phyloP scores from a whole-genome alignment of 2,888 invertebrate genomes.

The Brachynemurus nebulosus region DNA sequence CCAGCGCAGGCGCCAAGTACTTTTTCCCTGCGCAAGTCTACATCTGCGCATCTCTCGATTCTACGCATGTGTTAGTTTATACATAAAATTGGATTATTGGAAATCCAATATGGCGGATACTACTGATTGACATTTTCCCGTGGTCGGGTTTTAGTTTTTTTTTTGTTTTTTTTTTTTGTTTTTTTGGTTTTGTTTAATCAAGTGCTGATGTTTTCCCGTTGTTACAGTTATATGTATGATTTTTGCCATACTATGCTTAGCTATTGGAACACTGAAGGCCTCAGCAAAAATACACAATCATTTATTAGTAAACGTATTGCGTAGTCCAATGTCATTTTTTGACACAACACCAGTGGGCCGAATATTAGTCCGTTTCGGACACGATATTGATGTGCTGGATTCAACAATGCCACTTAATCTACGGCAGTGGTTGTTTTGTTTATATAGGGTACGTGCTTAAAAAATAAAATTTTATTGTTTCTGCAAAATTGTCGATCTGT shows the following conservation, averaged over 20 bases:
- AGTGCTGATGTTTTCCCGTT: no score
- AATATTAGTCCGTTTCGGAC: constrained; percentile 52
- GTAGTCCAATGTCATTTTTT: constrained; percentile 53
- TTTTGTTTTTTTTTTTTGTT: no score
- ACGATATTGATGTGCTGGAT: constrained; percentile 52
- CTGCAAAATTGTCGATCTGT: not conserved
- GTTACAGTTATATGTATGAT: constrained; percentile 6
- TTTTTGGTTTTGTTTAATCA: no score
- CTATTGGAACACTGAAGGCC: constrained; percentile 43
- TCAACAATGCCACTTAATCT: constrained; percentile 41
- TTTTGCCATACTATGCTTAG: constrained; percentile 39
- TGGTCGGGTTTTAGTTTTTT: no score
- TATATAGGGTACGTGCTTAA: constrained; percentile 29
- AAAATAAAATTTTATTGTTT: constrained; percentile 10
- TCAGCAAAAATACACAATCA: constrained; percentile 42
- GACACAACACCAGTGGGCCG: constrained; percentile 55
- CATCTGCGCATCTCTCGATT: no score
- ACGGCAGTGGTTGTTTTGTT: constrained; percentile 32
- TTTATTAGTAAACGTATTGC: constrained; percentile 41
- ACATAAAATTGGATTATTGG: no score
- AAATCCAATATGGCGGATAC: no score
- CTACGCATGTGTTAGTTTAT: no score
- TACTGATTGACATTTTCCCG: no score
- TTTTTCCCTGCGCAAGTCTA: no score
- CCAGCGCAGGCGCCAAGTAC: no score